phyloP scores from a whole-genome alignment of 1,140 invertebrate species.

The Probaryconus sp. region DNA sequence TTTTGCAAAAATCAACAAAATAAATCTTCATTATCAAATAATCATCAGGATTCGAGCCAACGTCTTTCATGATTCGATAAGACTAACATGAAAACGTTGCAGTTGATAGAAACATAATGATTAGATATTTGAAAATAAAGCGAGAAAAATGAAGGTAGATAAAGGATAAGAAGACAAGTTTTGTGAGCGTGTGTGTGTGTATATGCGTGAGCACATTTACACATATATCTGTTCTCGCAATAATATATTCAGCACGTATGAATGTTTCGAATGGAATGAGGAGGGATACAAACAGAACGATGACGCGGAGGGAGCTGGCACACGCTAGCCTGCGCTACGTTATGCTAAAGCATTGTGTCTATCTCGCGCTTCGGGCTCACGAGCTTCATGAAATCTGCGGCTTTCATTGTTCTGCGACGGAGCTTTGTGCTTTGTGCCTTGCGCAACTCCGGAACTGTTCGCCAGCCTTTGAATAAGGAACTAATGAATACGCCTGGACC shows the following conservation, averaged over 20 bases:
- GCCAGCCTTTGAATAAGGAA: slow-evolving; percentile 77
- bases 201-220: slow-evolving; percentile 12
- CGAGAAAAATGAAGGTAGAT: slow-evolving; percentile 6
- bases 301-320: slow-evolving; percentile 56
- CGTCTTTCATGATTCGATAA: no score
- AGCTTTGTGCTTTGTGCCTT: slow-evolving; percentile 78
- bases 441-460: slow-evolving; percentile 77
- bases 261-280: slow-evolving; percentile 70
- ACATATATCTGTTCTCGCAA: slow-evolving; percentile 73
- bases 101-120: no score
- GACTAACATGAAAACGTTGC: no score
- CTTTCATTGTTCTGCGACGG: slow-evolving; percentile 77
- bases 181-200: slow-evolving; percentile 14
- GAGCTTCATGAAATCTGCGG: slow-evolving; percentile 78
- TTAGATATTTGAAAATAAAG: no score
- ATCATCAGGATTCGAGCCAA: no score
- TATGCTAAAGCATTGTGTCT: slow-evolving; percentile 75
- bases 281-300: slow-evolving; percentile 43
- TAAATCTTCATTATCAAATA: no score
- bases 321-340: slow-evolving; percentile 63
- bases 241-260: slow-evolving; percentile 78
- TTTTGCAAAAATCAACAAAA: no score
- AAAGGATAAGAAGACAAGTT: background rate
- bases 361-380: slow-evolving; percentile 71
- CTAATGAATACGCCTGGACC: slow-evolving; percentile 76